Conservation (phyloP, 2,113 vertebrate species). For the Grantiella picta region DNA sequence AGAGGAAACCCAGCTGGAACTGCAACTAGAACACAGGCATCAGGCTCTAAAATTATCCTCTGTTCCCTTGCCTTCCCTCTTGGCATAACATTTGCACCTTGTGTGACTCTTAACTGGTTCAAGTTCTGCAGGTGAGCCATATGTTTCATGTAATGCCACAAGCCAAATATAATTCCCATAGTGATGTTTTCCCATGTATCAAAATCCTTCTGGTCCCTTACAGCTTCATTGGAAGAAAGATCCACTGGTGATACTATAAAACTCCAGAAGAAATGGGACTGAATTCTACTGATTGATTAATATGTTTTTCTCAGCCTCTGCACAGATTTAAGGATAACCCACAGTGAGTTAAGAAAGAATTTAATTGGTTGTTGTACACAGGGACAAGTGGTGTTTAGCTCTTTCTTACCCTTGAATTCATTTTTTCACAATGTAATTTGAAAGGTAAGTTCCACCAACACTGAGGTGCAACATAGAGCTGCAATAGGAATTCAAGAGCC, state of each 20-base stretch:
- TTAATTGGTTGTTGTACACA: not conserved
- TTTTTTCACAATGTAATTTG: not conserved
- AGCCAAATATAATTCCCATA: not conserved
- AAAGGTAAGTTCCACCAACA: not conserved
- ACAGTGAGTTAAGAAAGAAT: not conserved
- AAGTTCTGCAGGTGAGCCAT: constrained; percentile 41
- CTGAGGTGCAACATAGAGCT: not conserved
- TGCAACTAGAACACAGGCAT: constrained; percentile 48
- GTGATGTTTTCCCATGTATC: not conserved
- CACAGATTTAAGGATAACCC: not conserved
- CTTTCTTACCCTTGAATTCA: not conserved
- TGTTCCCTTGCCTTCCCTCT: not conserved
- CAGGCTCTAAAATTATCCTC: constrained; percentile 47
- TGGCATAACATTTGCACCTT: not conserved
- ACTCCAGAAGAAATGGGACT: not conserved
- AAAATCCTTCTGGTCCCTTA: constrained; percentile 31
- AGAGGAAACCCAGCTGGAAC: constrained; percentile 76
- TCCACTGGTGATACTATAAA: not conserved
- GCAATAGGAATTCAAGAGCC: not conserved
- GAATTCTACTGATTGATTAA: not conserved
- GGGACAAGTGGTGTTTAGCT: not conserved
- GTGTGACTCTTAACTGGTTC: not conserved
- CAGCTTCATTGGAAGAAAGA: constrained; percentile 18
- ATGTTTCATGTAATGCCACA: constrained; percentile 14
- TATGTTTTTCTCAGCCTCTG: not conserved